These are phyloP conservation scores for Chelidonichthys spinosus DNA, from an alignment of 2,797 vertebrate genomes.

Conservation along the genomic window DNA sequence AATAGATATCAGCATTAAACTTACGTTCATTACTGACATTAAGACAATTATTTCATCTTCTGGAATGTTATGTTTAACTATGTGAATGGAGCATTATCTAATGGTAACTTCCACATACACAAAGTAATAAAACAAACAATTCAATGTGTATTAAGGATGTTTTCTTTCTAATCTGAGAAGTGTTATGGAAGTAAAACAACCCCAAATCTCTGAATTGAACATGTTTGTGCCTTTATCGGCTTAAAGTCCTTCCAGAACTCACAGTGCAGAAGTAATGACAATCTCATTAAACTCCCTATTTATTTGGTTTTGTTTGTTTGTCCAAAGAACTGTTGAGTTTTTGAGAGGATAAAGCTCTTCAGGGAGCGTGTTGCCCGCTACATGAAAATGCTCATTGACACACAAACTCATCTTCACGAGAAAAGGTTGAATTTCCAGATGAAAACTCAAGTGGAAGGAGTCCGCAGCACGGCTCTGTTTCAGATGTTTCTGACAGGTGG, in stretches of 20 bases:
- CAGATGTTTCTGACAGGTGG: background rate
- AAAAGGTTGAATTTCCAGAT: background rate
- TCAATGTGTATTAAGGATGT: background rate
- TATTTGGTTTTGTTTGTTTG: background rate
- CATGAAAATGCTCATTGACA: too few species aligned
- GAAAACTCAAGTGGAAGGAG: background rate
- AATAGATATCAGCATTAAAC: background rate
- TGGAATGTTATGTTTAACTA: background rate
- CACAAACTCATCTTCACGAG: background rate
- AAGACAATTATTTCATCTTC: background rate
- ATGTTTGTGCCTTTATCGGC: too few species aligned
- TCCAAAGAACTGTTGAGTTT: background rate
- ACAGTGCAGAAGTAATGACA: background rate
- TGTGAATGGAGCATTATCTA: background rate
- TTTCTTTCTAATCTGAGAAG: background rate
- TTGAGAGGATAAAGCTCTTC: background rate
- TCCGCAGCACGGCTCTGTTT: too few species aligned
- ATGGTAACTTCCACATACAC: background rate
- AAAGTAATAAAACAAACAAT: background rate
- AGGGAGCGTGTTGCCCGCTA: too few species aligned
- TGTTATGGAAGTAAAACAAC: too few species aligned
- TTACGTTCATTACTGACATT: background rate
- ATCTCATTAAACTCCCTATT: background rate
- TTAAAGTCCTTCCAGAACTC: background rate
- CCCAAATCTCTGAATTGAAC: too few species aligned